These are phyloP conservation scores for Acrocephalus kingi DNA, from an alignment of 2,113 vertebrate species.

Conservation along the genomic window DNA sequence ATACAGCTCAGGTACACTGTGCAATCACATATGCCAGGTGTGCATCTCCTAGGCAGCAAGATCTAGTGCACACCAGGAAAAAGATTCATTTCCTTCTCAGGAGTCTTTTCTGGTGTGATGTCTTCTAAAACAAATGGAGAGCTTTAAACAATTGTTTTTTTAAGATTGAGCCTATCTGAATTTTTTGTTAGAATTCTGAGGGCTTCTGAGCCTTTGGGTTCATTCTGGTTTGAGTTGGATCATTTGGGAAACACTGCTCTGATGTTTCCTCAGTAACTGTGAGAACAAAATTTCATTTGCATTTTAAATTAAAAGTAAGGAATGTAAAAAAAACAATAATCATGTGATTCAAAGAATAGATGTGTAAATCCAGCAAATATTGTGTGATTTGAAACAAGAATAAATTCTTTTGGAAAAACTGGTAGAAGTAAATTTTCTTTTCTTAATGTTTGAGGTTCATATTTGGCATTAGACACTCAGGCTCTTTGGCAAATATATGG, in stretches of 20 bases:
- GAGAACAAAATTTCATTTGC: background rate
- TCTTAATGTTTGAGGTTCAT: background rate
- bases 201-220: background rate
- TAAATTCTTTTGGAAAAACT: background rate
- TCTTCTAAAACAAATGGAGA: background rate
- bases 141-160: background rate
- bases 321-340: background rate
- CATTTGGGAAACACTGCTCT: background rate
- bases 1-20: background rate
- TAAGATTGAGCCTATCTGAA: background rate
- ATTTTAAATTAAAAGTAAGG: background rate
- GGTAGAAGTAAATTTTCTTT: background rate
- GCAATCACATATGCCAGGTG: background rate
- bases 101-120: background rate
- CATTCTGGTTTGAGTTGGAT: background rate
- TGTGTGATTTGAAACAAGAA: background rate
- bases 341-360: background rate
- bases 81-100: background rate
- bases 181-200: background rate
- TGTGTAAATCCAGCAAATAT: background rate
- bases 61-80: background rate
- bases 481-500: background rate
- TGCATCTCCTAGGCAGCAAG: slow-evolving; percentile 1
- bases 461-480: background rate
- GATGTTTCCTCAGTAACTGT: background rate